Conservation (phyloP, 92 coral and sea anemone genomes). For the Siderastrea radians region DNA sequence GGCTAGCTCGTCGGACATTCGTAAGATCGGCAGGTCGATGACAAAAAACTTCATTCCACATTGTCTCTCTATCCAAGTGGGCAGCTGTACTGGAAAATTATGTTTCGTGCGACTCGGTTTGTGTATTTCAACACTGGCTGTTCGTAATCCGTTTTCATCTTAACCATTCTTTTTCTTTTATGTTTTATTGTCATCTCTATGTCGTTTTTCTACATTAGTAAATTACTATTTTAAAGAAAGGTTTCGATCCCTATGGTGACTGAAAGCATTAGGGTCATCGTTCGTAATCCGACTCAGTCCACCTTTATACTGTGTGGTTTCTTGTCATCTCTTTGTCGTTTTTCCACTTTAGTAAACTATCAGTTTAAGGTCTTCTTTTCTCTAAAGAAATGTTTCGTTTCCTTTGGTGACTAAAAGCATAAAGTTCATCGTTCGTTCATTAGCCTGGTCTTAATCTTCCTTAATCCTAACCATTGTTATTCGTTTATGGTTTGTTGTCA, state of each 20-base stretch:
- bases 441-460: not conserved
- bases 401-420: not conserved
- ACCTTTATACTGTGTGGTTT: not conserved
- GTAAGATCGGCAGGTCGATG: too few relatives aligned
- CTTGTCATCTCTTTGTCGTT: not conserved
- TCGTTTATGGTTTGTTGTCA: not conserved
- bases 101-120: too few relatives aligned
- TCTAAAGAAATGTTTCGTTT: not conserved
- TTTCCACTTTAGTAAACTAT: not conserved
- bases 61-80: too few relatives aligned
- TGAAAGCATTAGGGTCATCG: too few relatives aligned
- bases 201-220: not conserved
- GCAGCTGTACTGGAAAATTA: too few relatives aligned
- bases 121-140: too few relatives aligned
- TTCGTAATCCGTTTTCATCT: too few relatives aligned
- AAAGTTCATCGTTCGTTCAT: not conserved
- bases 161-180: too few relatives aligned
- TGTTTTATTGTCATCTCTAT: not conserved
- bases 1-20: too few relatives aligned
- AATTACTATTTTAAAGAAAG: too few relatives aligned
- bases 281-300: not conserved
- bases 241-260: too few relatives aligned
- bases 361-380: not conserved
- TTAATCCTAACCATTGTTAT: not conserved
- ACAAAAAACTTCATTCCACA: too few relatives aligned